Evolutionary conservation across 1,140 invertebrate species (phyloP), one percentile per base, ranked within the genome.

Genomic region (Ganaspis sp.): DNA sequence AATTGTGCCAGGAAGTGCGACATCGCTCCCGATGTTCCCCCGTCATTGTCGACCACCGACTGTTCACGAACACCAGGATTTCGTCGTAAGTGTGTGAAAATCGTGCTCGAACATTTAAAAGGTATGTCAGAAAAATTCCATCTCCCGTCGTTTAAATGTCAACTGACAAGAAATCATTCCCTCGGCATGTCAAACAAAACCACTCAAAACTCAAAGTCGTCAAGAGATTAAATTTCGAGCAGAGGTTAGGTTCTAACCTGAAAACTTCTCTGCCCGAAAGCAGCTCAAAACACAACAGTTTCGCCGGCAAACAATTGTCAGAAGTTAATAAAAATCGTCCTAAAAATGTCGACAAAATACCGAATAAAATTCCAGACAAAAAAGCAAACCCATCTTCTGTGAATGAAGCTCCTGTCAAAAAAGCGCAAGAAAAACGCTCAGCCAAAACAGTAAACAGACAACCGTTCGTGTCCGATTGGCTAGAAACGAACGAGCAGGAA

Each of bases 161-260:
- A 29, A 64, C 9, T 64, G 58, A 1, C 0, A 64, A n/a, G 0
- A 29, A 64, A 34, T 40, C 38, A 21, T 54, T 17, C 19, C 8
- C 1, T 49, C 17, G n/a, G 9, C 53, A 54, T 11, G 23, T n/a
- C 2, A n/a, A n/a, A 6, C 5, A 29, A n/a, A 29, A 29, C 29
- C 11, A 4, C 23, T 29, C 21, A 1, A 84, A 80, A 26, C 80
- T 79, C 6, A 73, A 8, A 4, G 49, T 75, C 12, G 77, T 81
- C 1, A 81, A 73, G 15, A 70, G 54, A 23, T 17, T 84, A 23
- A 79, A 71, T 64, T 84, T 84, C n/a, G 75, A 73, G 0, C 53
- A 73, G 12, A 64, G 54, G 54, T 29, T 71, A 71, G 38, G 83
- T 76, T 19, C 70, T 80, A 69, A 74, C 74, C 38, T 72, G 71